Percentiles rank a stretch among this genome's conserved stretches.
phyloP scores from a whole-genome alignment of 2,888 invertebrate genomes.

The Rhamphomyia laevipes region DNA sequence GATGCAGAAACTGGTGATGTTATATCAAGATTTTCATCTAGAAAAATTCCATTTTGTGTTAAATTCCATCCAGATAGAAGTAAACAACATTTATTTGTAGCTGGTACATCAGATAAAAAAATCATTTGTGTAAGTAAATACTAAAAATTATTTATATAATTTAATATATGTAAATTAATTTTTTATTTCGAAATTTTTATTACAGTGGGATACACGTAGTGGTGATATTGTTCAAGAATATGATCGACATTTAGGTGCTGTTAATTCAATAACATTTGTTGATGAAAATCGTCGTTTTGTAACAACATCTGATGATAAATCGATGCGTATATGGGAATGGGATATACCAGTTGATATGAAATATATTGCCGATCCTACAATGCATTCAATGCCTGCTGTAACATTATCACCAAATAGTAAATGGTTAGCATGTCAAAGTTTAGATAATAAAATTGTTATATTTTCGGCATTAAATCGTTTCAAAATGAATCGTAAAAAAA shows the following conservation, averaged over 20 bases:
- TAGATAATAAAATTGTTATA: constrained; percentile 98
- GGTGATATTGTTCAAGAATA: constrained; percentile 97
- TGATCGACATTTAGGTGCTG: constrained; percentile 95
- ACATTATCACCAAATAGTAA: constrained; percentile 93
- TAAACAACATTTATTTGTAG: constrained; percentile 95
- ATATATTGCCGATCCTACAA: constrained; percentile 97
- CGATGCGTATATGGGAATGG: constrained; percentile 99
- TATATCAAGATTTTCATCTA: constrained; percentile 77
- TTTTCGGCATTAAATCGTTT: constrained; percentile 96
- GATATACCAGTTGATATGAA: constrained; percentile 99
- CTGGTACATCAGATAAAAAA: constrained; percentile 98
- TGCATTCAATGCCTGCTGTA: constrained; percentile 98
- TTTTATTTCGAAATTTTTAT: constrained; percentile 5
- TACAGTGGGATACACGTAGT: constrained; percentile 83
- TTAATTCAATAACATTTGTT: constrained; percentile 98
- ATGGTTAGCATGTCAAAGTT: constrained; percentile 98
- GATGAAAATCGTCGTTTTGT: constrained; percentile 97
- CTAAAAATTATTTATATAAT: not conserved
- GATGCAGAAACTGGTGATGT: constrained; percentile 94
- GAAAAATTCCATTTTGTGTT: constrained; percentile 95
- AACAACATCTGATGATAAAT: constrained; percentile 98
- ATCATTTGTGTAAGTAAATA: constrained; percentile 81
- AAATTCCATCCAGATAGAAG: constrained; percentile 97
- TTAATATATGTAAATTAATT: not conserved
- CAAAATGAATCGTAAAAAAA: constrained; percentile 96